Evolutionary conservation across 2,113 vertebrate species (phyloP).

Genomic region (Phylloscopus trochiloides): DNA sequence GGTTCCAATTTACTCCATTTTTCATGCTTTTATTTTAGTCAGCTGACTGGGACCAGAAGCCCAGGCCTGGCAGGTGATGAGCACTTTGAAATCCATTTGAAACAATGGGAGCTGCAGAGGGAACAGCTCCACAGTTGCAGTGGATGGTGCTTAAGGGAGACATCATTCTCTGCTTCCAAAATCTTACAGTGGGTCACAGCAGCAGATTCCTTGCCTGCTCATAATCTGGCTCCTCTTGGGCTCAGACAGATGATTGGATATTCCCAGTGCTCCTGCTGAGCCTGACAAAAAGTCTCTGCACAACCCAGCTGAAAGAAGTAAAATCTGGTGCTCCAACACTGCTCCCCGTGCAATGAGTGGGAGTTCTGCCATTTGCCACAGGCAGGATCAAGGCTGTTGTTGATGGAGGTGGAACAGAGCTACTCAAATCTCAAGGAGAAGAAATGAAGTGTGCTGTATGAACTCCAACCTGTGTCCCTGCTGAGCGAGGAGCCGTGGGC

Average conservation of each 20-base stretch:
- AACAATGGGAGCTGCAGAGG: background rate
- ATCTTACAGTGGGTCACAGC: background rate
- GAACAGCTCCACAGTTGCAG: background rate
- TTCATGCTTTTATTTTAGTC: background rate
- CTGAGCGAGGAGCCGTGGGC: rapidly evolving
- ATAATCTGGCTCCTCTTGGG: background rate
- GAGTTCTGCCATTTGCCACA: background rate
- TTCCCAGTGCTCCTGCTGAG: background rate
- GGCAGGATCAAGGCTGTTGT: background rate
- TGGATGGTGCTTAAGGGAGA: background rate
- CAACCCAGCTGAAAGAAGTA: background rate
- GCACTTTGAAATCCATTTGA: background rate
- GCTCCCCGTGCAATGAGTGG: background rate
- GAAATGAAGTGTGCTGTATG: background rate
- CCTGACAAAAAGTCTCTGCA: background rate
- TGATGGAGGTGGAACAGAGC: background rate
- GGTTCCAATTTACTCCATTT: background rate
- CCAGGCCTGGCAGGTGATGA: background rate
- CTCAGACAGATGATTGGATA: background rate
- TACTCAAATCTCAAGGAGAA: background rate
- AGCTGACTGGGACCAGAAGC: background rate
- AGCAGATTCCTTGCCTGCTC: background rate
- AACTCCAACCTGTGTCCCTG: background rate
- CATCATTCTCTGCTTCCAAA: background rate
- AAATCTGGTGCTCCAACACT: background rate